phyloP scores from a whole-genome alignment of 2,888 invertebrate species.

The Oeneis ivallda region DNA sequence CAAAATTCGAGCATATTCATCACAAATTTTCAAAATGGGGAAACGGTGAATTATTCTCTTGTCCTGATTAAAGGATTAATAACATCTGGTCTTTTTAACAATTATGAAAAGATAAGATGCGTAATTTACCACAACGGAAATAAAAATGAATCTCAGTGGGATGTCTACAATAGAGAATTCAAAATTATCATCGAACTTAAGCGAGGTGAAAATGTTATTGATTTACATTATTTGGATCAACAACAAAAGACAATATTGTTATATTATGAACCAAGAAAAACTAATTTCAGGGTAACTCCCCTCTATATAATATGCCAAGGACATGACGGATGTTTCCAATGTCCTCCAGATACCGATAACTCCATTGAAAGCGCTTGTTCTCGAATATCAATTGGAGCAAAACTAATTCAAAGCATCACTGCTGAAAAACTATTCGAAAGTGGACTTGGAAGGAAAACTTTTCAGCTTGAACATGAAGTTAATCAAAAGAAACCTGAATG shows the following conservation, averaged over 20 bases:
- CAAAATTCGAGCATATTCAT: constrained; percentile 73
- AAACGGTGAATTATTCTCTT: constrained; percentile 82
- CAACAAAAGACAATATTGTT: constrained; percentile 72
- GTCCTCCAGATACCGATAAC: constrained; percentile 83
- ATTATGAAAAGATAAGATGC: constrained; percentile 69
- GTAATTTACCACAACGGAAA: constrained; percentile 65
- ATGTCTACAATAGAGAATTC: constrained; percentile 85
- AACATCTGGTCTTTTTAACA: constrained; percentile 68
- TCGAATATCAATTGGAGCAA: constrained; percentile 88
- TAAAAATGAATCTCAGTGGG: constrained; percentile 79
- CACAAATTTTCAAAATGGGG: constrained; percentile 84
- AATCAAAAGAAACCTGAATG: constrained; percentile 83
- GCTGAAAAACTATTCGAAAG: constrained; percentile 93
- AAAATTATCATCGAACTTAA: constrained; percentile 85
- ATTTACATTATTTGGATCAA: constrained; percentile 80
- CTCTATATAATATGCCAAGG: constrained; percentile 91
- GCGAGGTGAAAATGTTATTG: constrained; percentile 84
- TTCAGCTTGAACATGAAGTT: constrained; percentile 86
- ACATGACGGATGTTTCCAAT: constrained; percentile 90
- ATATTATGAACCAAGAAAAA: constrained; percentile 81
- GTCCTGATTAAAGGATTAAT: constrained; percentile 83
- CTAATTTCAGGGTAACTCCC: constrained; percentile 86
- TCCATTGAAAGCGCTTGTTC: constrained; percentile 87
- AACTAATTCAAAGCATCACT: constrained; percentile 91
- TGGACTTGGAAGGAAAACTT: constrained; percentile 89